A percentile compares a stretch with the other conserved stretches of the same genome.
Evolutionary conservation across 2,888 invertebrate genomes (phyloP).

Genomic region (Alviniconcha strummeri): DNA sequence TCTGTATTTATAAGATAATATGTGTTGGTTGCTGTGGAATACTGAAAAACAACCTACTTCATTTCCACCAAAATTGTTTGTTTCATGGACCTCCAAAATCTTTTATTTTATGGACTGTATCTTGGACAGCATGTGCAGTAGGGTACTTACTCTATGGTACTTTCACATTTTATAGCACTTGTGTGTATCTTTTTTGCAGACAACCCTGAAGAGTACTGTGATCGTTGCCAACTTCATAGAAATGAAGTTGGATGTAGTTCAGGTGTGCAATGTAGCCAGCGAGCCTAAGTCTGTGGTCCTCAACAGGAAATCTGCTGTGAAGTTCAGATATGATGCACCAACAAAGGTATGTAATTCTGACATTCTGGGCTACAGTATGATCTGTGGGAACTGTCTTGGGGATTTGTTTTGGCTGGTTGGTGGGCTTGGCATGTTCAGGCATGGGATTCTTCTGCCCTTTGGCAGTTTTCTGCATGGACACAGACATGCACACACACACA

Average conservation of each 20-base stretch:
- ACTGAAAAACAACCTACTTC: background rate
- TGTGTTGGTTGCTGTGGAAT: background rate
- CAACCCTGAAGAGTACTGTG: conserved; percentile 15
- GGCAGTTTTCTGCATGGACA: background rate
- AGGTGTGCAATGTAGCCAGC: conserved; percentile 42
- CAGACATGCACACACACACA: background rate
- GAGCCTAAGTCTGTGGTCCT: conserved; percentile 44
- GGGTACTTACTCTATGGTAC: background rate
- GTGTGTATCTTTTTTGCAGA: conserved; percentile 15
- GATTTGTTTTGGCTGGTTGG: background rate
- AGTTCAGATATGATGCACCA: background rate
- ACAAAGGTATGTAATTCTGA: conserved; percentile 2
- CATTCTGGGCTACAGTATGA: background rate
- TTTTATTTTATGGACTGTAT: background rate
- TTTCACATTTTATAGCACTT: background rate
- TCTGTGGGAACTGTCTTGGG: background rate
- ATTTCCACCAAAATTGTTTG: background rate
- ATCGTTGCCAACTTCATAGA: conserved; percentile 16
- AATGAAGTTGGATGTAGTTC: conserved; percentile 31
- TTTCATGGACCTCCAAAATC: background rate
- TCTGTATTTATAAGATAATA: background rate
- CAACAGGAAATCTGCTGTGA: conserved; percentile 37
- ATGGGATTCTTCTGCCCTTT: background rate
- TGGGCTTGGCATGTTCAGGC: background rate
- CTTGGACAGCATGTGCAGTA: background rate